Percentiles rank a stretch among this genome's conserved stretches.
phyloP scores from a whole-genome alignment of 2,797 vertebrate species.

The Rachycentron canadum region DNA sequence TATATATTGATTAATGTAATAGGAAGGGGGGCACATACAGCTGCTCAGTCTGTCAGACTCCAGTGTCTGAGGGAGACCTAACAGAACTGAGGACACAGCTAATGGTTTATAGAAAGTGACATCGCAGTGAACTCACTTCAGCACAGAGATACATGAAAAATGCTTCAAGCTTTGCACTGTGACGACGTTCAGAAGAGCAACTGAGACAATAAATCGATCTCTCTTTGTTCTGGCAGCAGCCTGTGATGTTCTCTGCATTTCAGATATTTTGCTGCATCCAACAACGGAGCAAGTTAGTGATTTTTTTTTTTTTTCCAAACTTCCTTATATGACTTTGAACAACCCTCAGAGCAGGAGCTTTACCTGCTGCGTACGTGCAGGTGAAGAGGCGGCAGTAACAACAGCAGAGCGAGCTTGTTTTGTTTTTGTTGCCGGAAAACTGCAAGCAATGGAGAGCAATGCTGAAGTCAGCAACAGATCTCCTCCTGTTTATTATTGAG shows the following conservation, averaged over 20 bases:
- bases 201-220: neutral
- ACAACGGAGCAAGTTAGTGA: neutral
- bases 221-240: neutral
- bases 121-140: neutral
- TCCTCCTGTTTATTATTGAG: neutral
- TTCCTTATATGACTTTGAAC: neutral
- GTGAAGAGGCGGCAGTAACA: neutral
- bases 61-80: neutral
- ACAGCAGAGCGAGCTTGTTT: neutral
- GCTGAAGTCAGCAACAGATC: neutral
- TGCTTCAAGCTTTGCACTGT: neutral
- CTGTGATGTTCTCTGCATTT: neutral
- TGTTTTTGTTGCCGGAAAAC: neutral
- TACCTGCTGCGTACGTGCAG: neutral
- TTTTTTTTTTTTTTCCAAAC: neutral
- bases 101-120: neutral
- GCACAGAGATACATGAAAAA: neutral
- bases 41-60: neutral
- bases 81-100: neutral
- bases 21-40: neutral
- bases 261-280: neutral
- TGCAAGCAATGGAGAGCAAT: neutral
- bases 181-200: neutral
- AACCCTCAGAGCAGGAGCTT: neutral
- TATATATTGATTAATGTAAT: no score